Percentiles rank a stretch among this genome's conserved stretches.
phyloP scores from a whole-genome alignment of 2,888 invertebrate genomes.

The Tiphia femorata region DNA sequence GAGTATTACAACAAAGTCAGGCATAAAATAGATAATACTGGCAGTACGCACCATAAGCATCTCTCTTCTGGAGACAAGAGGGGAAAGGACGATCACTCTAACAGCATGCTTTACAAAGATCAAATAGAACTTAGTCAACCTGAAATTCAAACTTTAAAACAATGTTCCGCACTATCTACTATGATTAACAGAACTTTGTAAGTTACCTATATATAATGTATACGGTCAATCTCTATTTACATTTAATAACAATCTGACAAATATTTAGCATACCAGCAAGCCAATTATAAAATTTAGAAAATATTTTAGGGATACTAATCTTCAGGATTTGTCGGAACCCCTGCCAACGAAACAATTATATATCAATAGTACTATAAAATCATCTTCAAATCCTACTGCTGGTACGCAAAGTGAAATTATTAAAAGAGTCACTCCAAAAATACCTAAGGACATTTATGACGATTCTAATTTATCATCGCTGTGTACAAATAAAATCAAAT shows the following conservation, averaged over 20 bases:
- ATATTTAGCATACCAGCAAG: not conserved
- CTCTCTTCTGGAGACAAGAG: slow-evolving; percentile 38
- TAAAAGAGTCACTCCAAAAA: slow-evolving; percentile 19
- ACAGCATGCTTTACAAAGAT: slow-evolving; percentile 13
- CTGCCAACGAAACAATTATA: slow-evolving; percentile 41
- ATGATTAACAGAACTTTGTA: slow-evolving; percentile 58
- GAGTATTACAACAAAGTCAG: slow-evolving; percentile 56
- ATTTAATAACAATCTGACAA: not conserved
- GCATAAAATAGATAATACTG: slow-evolving; percentile 25
- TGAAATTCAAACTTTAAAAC: slow-evolving; percentile 49
- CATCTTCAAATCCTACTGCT: slow-evolving; percentile 36
- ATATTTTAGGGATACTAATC: slow-evolving; percentile 1
- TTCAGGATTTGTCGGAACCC: slow-evolving; percentile 17
- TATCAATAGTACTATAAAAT: slow-evolving; percentile 41
- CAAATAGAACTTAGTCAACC: too few relatives aligned
- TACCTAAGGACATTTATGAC: slow-evolving; percentile 25
- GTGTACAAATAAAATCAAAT: slow-evolving; percentile 28
- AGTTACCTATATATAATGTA: too few relatives aligned
- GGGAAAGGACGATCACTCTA: slow-evolving; percentile 20
- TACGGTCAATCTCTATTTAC: not conserved
- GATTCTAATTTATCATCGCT: slow-evolving; percentile 28
- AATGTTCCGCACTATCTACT: slow-evolving; percentile 55
- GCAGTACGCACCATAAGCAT: slow-evolving; percentile 35
- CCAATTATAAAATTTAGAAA: not conserved
- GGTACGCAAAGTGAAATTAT: slow-evolving; percentile 17